Evolutionary conservation across 2,797 vertebrate genomes (phyloP).

Genomic region (Dallia pectoralis): DNA sequence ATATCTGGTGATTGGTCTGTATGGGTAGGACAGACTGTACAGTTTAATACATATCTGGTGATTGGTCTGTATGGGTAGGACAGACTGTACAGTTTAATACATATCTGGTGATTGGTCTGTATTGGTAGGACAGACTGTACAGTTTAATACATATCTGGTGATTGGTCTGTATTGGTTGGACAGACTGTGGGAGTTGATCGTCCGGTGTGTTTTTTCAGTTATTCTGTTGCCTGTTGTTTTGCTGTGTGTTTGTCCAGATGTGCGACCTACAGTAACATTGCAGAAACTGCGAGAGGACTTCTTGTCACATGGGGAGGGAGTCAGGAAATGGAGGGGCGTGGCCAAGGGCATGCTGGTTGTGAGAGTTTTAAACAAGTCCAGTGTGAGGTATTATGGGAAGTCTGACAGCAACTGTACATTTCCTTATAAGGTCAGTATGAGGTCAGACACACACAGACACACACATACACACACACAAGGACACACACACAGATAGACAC

Average conservation of each 20-base stretch:
- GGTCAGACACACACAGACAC: neutral
- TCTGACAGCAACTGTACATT: slow-evolving; percentile 66
- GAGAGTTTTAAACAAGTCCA: slow-evolving; percentile 69
- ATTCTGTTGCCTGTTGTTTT: neutral
- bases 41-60: too few species aligned
- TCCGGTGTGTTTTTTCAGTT: neutral
- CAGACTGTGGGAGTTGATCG: neutral
- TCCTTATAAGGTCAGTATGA: slow-evolving; percentile 73
- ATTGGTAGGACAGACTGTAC: too few species aligned
- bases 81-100: too few species aligned
- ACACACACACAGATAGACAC: neutral
- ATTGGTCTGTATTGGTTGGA: too few species aligned
- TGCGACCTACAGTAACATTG: slow-evolving; percentile 53
- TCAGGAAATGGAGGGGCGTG: neutral
- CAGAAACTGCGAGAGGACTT: slow-evolving; percentile 55
- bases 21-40: too few species aligned
- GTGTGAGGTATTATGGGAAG: slow-evolving; percentile 72
- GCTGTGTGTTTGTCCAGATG: slow-evolving; percentile 41
- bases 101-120: too few species aligned
- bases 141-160: too few species aligned
- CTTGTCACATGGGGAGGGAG: slow-evolving; percentile 29
- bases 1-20: too few species aligned
- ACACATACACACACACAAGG: neutral
- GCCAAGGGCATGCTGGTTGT: slow-evolving; percentile 58
- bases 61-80: too few species aligned